These are phyloP conservation scores for Drosophila sordidula DNA, from an alignment of 2,888 invertebrate species.

Conservation along the genomic window DNA sequence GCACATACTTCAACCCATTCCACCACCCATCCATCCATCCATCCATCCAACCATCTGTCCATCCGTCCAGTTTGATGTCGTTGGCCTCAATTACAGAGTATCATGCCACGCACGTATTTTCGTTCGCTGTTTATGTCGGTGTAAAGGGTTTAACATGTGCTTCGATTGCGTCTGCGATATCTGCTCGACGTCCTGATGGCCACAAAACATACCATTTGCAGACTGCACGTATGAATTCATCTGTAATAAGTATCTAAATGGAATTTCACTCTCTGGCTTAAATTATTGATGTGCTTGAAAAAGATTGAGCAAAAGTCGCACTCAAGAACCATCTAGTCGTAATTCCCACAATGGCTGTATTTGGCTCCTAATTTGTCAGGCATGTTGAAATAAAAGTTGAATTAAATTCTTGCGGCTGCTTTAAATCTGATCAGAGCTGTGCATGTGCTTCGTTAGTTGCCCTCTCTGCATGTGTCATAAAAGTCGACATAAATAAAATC, in stretches of 20 bases:
- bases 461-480: constrained; percentile 62
- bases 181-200: constrained; percentile 24
- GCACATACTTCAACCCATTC: constrained; percentile 16
- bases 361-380: constrained; percentile 23
- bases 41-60: constrained; percentile 20
- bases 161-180: constrained; percentile 32
- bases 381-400: constrained; percentile 24
- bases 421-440: constrained; percentile 5
- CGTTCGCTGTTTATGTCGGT: constrained; percentile 71
- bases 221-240: constrained; percentile 17
- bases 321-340: background rate
- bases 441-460: constrained; percentile 58
- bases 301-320: constrained; percentile 8
- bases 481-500: constrained; percentile 70
- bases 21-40: constrained; percentile 19
- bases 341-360: background rate
- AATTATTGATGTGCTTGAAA: constrained; percentile 60
- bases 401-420: constrained; percentile 20
- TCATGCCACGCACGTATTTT: constrained; percentile 75
- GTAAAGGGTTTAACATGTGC: constrained; percentile 81
- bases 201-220: constrained; percentile 39
- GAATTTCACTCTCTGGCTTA: constrained; percentile 40
- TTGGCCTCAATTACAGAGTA: constrained; percentile 71
- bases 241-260: constrained; percentile 49
- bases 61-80: constrained; percentile 10